A percentile compares a stretch with the other conserved stretches of the same genome.
These are phyloP conservation scores for Atopsyche davidsoni DNA, from an alignment of 1,140 invertebrate genomes.

Conservation along the genomic window DNA sequence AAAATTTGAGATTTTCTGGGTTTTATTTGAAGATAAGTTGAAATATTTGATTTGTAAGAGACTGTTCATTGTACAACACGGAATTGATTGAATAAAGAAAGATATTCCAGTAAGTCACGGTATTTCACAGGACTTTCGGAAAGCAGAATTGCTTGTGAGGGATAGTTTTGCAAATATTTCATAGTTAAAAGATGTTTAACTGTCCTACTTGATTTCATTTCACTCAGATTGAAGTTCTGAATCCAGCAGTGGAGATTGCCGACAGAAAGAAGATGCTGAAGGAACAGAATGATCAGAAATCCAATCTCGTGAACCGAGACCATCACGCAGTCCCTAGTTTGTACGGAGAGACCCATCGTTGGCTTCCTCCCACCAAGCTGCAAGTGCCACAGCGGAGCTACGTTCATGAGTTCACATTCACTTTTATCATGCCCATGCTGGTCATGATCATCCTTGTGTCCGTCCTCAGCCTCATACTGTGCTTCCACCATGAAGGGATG, in stretches of 20 bases:
- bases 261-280: not conserved
- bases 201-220: no score
- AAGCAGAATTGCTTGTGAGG: no score
- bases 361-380: constrained; percentile 52
- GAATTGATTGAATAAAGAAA: no score
- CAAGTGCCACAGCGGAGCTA: constrained; percentile 66
- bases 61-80: no score
- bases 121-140: no score
- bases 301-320: not conserved
- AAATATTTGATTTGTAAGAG: no score
- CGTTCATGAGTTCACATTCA: constrained; percentile 61
- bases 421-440: constrained; percentile 63
- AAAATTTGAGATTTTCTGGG: no score
- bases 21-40: no score
- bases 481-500: constrained; percentile 72
- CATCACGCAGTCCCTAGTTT: not conserved
- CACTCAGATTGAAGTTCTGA: not conserved
- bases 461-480: constrained; percentile 65
- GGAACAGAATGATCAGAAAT: not conserved
- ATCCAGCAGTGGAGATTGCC: not conserved
- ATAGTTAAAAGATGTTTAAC: no score
- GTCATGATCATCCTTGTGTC: constrained; percentile 61
- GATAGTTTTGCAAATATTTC: no score
- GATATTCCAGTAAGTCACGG: no score
- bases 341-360: no score